A percentile compares a stretch with the other conserved stretches of the same genome.
phyloP scores from a whole-genome alignment of 1,140 invertebrate genomes.

The Drosophila sulfurigaster region DNA sequence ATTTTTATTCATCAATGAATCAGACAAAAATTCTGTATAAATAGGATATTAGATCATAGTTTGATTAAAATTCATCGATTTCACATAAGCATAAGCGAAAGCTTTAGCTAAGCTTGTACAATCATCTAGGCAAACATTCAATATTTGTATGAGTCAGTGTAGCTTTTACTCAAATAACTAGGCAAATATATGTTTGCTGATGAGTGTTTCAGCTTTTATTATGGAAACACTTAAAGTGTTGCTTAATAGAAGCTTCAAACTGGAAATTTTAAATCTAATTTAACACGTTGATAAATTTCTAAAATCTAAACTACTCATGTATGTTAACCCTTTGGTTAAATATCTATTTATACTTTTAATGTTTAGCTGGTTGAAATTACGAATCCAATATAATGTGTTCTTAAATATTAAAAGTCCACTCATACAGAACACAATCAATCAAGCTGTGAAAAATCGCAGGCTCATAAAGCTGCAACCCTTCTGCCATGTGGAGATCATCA shows the following conservation, averaged over 20 bases:
- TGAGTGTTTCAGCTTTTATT: neutral
- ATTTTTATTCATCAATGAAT: conserved; percentile 6
- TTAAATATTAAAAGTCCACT: neutral
- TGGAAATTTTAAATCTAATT: no score
- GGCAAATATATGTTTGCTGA: neutral
- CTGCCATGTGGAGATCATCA: conserved; percentile 29
- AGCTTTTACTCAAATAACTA: neutral
- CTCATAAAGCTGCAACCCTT: conserved; percentile 12
- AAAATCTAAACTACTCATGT: no score
- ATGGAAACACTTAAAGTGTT: neutral
- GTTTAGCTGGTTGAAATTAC: no score
- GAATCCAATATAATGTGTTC: no score
- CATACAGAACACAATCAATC: neutral
- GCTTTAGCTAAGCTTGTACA: neutral
- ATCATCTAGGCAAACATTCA: neutral
- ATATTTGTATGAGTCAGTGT: neutral
- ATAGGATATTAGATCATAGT: conserved; percentile 1
- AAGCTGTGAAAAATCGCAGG: conserved; percentile 12
- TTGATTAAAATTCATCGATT: neutral
- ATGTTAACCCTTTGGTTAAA: no score
- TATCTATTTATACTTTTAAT: no score
- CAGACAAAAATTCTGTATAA: neutral
- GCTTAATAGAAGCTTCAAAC: no score
- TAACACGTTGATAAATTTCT: no score
- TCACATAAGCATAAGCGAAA: neutral